These are phyloP conservation scores for Pteria penguin DNA, from an alignment of 2,888 invertebrate species.

Conservation along the genomic window DNA sequence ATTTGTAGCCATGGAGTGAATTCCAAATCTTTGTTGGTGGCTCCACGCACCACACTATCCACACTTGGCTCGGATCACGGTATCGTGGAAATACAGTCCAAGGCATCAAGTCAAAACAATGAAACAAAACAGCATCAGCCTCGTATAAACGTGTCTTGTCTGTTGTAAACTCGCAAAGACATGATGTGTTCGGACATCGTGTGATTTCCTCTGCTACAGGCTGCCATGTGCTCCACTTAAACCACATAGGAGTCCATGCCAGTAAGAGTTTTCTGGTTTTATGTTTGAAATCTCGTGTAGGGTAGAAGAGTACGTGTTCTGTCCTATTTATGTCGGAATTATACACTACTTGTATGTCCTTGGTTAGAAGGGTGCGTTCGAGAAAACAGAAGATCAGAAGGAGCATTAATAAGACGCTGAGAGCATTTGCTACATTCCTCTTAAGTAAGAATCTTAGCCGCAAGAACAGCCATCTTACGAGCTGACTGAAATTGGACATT, in stretches of 20 bases:
- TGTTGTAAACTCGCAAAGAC: neutral
- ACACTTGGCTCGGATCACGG: constrained; percentile 60
- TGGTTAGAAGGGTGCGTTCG: too few relatives aligned
- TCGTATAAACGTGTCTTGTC: neutral
- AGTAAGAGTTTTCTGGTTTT: neutral
- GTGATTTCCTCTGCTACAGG: neutral
- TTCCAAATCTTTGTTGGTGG: constrained; percentile 62
- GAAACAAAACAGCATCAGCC: constrained; percentile 63
- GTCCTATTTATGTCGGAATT: too few relatives aligned
- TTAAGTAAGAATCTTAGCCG: too few relatives aligned
- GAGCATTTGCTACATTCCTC: too few relatives aligned
- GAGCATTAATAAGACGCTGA: too few relatives aligned
- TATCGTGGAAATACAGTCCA: constrained; percentile 48
- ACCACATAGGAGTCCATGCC: neutral
- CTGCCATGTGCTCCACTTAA: neutral
- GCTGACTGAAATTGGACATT: too few relatives aligned
- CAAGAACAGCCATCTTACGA: too few relatives aligned
- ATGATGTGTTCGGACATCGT: neutral
- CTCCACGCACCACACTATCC: constrained; percentile 66
- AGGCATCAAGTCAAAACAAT: constrained; percentile 37
- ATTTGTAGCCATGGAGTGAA: constrained; percentile 48
- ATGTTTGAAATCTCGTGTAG: neutral
- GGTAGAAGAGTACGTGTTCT: neutral
- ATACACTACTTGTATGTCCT: too few relatives aligned
- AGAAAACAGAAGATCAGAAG: too few relatives aligned